Conservation (phyloP, 2,113 vertebrate species). For the Mesocricetus auratus region DNA sequence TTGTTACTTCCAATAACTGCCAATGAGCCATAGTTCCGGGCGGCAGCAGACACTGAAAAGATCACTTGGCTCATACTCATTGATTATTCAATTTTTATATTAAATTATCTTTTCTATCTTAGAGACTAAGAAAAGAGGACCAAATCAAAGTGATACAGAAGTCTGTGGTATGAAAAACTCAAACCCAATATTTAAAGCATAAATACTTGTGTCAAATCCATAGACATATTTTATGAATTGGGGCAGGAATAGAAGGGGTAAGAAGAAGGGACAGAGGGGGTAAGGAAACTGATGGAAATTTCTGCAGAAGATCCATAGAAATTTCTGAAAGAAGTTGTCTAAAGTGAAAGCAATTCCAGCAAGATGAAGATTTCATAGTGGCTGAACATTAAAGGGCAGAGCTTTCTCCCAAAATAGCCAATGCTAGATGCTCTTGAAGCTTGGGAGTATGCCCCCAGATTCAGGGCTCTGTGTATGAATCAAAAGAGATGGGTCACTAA, state of each 20-base stretch:
- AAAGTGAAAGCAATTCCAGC: not conserved
- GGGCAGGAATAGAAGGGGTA: not conserved
- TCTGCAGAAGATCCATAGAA: not conserved
- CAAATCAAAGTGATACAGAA: not conserved
- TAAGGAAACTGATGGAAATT: not conserved
- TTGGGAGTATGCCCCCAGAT: not conserved
- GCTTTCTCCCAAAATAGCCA: not conserved
- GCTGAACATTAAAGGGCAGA: not conserved
- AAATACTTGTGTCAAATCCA: not conserved
- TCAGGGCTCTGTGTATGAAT: constrained; percentile 21
- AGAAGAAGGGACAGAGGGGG: not conserved
- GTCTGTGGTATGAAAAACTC: constrained; percentile 8
- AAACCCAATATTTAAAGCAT: constrained; percentile 30
- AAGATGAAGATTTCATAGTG: constrained; percentile 1
- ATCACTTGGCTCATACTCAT: not conserved
- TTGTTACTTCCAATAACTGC: not conserved
- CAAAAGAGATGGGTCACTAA: constrained; percentile 42
- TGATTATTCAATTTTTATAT: not conserved
- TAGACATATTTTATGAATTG: not conserved
- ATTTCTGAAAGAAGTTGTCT: constrained; percentile 25
- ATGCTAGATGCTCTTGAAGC: not conserved
- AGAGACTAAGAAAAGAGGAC: constrained; percentile 26
- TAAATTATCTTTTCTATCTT: not conserved
- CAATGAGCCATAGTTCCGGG: not conserved
- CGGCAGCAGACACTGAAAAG: not conserved